Conservation (phyloP, 2,888 invertebrate species). For the Apodemia zela region DNA sequence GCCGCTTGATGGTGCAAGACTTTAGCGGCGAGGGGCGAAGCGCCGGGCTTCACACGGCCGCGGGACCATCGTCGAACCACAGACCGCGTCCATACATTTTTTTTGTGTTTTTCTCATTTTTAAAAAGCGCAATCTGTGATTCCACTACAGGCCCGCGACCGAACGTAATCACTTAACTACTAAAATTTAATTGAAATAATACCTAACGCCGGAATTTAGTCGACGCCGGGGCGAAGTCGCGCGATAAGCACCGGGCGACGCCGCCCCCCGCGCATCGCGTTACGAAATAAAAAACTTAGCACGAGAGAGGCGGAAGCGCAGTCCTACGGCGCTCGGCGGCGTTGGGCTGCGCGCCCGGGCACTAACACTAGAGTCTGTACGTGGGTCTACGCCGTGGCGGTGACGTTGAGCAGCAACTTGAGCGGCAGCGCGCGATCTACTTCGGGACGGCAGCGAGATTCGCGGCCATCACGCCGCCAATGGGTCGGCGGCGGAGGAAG, state of each 20-base stretch:
- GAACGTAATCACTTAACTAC: conserved; percentile 65
- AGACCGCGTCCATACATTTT: conserved; percentile 48
- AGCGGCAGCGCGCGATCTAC: conserved; percentile 81
- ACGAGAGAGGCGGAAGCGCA: conserved; percentile 56
- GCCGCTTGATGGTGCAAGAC: conserved; percentile 35
- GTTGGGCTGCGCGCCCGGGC: conserved; percentile 49
- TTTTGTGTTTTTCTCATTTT: conserved; percentile 70
- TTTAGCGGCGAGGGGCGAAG: conserved; percentile 39
- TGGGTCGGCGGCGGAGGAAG: conserved; percentile 90
- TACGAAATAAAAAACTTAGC: conserved; percentile 72
- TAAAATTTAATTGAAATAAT: conserved; percentile 80
- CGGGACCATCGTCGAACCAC: conserved; percentile 35
- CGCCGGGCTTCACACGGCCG: conserved; percentile 41
- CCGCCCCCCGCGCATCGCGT: conserved; percentile 51
- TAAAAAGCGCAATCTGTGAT: conserved; percentile 36
- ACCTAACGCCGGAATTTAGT: conserved; percentile 77
- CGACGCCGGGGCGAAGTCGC: conserved; percentile 50
- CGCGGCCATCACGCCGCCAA: conserved; percentile 82
- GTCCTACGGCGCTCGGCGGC: conserved; percentile 37
- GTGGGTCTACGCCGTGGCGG: conserved; percentile 51
- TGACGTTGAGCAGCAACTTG: conserved; percentile 83
- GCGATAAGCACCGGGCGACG: conserved; percentile 66
- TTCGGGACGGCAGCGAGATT: conserved; percentile 56
- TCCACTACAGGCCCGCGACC: conserved; percentile 30
- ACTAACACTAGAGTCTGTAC: conserved; percentile 65